phyloP scores from a whole-genome alignment of 2,113 vertebrate genomes.

The Callorhinus ursinus region DNA sequence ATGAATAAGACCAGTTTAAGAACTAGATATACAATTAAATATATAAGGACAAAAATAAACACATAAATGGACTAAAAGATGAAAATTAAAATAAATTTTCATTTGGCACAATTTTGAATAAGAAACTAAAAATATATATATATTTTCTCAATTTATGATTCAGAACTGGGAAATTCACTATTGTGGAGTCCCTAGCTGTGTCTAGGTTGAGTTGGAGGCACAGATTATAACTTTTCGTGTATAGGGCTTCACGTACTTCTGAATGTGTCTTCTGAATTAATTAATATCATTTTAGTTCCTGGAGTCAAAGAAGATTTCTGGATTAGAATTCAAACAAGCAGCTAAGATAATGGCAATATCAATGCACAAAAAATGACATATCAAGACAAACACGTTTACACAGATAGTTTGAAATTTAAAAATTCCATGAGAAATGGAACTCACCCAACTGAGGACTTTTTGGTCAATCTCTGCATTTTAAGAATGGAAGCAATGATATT shows the following conservation, averaged over 20 bases:
- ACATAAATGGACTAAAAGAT: background rate
- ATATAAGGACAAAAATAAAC: background rate
- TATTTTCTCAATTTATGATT: background rate
- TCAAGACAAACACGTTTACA: background rate
- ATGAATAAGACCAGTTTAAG: background rate
- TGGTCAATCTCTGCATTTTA: background rate
- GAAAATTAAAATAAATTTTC: slow-evolving; percentile 10
- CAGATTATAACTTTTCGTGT: background rate
- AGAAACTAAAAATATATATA: background rate
- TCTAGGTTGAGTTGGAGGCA: background rate
- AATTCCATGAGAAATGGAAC: background rate
- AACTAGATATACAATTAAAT: background rate
- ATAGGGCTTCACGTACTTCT: background rate
- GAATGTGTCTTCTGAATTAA: background rate
- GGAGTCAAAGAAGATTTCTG: background rate
- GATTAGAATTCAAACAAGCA: background rate
- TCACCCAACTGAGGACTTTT: background rate
- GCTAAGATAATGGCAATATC: background rate
- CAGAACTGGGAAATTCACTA: background rate
- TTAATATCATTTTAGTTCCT: background rate
- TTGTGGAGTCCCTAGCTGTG: background rate
- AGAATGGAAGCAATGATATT: background rate
- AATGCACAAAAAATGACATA: background rate
- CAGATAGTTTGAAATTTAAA: background rate
- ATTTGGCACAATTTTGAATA: background rate